Conservation (phyloP, 2,888 invertebrate species). For the Tenthredo notha region DNA sequence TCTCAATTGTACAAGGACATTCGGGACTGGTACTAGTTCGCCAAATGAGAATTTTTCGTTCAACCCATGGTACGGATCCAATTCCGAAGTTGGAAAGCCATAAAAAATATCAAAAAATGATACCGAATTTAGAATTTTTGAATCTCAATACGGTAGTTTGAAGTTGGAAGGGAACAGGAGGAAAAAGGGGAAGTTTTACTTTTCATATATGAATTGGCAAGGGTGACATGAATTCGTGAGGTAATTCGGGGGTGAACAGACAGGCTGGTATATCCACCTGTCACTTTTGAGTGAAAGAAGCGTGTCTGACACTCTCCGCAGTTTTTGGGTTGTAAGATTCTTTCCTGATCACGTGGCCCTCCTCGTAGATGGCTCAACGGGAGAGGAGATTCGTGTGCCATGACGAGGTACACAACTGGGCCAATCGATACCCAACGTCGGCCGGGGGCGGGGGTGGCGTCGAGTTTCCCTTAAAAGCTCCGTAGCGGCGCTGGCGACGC, state of each 20-base stretch:
- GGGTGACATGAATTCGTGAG: slow-evolving; percentile 22
- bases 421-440: slow-evolving; percentile 70
- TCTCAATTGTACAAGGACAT: slow-evolving; percentile 1
- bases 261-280: neutral
- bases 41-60: neutral
- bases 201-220: neutral
- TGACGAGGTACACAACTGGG: slow-evolving; percentile 75
- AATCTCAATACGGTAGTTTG: neutral
- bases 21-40: neutral
- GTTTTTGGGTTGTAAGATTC: slow-evolving; percentile 15
- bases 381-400: slow-evolving; percentile 52
- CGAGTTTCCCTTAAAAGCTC: slow-evolving; percentile 53
- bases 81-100: neutral
- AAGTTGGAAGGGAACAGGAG: neutral
- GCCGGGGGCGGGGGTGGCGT: slow-evolving; percentile 45
- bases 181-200: neutral
- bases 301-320: neutral
- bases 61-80: neutral
- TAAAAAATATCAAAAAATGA: neutral
- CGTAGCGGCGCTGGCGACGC: slow-evolving; percentile 51
- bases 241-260: neutral
- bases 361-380: neutral
- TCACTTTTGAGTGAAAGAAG: slow-evolving; percentile 11
- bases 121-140: neutral
- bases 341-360: slow-evolving; percentile 40